phyloP scores from a whole-genome alignment of 2,113 vertebrate species.

The Platycercus adscitus region DNA sequence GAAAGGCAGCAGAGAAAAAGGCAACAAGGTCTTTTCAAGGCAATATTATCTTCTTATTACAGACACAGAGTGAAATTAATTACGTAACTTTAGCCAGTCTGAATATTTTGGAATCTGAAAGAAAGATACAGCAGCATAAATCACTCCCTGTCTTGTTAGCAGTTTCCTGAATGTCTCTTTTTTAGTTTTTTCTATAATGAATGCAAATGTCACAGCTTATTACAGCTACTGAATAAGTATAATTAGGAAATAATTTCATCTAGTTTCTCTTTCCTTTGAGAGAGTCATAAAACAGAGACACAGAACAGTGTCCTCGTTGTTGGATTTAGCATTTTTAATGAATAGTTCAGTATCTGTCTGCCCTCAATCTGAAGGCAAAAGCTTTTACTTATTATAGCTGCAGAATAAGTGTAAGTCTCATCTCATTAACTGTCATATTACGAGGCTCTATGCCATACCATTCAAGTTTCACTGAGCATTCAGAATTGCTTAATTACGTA shows the following conservation, averaged over 20 bases:
- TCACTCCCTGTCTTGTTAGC: not conserved
- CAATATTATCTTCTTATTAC: not conserved
- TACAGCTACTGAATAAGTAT: slow-evolving; percentile 21
- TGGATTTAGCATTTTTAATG: slow-evolving; percentile 52
- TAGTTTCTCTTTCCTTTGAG: slow-evolving; percentile 37
- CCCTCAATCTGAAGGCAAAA: slow-evolving; percentile 62
- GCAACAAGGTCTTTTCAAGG: slow-evolving; percentile 9
- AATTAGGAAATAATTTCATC: slow-evolving; percentile 62
- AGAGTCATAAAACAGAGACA: slow-evolving; percentile 18
- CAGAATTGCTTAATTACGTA: slow-evolving; percentile 78
- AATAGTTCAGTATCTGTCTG: slow-evolving; percentile 32
- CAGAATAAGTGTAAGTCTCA: slow-evolving; percentile 69
- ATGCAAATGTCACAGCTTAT: slow-evolving; percentile 49
- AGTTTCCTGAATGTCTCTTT: slow-evolving; percentile 7
- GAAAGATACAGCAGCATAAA: not conserved
- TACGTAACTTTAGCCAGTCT: not conserved
- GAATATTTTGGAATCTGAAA: slow-evolving; percentile 14
- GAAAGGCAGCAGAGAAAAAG: not conserved
- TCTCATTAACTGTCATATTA: slow-evolving; percentile 77
- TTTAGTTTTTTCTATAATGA: not conserved
- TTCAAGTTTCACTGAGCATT: slow-evolving; percentile 73
- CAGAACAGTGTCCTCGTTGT: slow-evolving; percentile 14
- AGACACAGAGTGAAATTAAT: not conserved
- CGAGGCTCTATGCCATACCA: slow-evolving; percentile 66
- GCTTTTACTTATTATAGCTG: slow-evolving; percentile 65